phyloP scores from a whole-genome alignment of 2,888 invertebrate species.

The Diarsia brunnea region DNA sequence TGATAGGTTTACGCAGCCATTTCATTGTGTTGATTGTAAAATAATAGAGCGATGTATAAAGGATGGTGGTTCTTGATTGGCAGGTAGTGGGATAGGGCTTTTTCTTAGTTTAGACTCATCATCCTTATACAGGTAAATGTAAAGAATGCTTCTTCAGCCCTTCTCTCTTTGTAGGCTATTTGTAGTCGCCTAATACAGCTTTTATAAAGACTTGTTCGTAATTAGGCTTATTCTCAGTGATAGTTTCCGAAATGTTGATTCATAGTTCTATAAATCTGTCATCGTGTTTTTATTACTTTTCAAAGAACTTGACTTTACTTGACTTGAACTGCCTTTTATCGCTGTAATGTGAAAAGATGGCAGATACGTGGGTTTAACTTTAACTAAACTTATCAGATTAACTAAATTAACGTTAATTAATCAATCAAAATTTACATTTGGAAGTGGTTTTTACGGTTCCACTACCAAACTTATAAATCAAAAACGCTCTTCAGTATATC shows the following conservation, averaged over 20 bases:
- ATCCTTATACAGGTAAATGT: not conserved
- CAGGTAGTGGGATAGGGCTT: constrained; percentile 19
- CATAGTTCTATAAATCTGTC: not conserved
- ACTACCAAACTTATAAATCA: constrained; percentile 30
- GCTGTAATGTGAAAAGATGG: constrained; percentile 5
- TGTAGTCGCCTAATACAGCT: not conserved
- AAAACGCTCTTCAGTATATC: constrained; percentile 35
- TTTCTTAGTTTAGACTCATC: constrained; percentile 9
- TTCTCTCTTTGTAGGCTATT: not conserved
- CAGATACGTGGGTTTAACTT: constrained; percentile 10
- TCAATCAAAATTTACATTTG: constrained; percentile 50
- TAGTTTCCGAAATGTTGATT: not conserved
- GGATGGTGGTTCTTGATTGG: constrained; percentile 27
- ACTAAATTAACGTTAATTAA: constrained; percentile 41
- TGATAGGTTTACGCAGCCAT: constrained; percentile 25
- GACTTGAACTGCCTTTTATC: not conserved
- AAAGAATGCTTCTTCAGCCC: not conserved
- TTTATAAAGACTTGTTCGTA: not conserved
- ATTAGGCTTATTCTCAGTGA: not conserved
- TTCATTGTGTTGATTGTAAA: constrained; percentile 41
- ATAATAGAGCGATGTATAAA: constrained; percentile 40
- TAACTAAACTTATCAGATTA: constrained; percentile 44
- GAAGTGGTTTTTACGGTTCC: constrained; percentile 47
- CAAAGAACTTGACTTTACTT: not conserved
- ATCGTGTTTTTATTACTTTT: not conserved